A percentile compares a stretch with the other conserved stretches of the same genome.
phyloP scores from a whole-genome alignment of 2,888 invertebrate species.

The Xiphydria camelus region DNA sequence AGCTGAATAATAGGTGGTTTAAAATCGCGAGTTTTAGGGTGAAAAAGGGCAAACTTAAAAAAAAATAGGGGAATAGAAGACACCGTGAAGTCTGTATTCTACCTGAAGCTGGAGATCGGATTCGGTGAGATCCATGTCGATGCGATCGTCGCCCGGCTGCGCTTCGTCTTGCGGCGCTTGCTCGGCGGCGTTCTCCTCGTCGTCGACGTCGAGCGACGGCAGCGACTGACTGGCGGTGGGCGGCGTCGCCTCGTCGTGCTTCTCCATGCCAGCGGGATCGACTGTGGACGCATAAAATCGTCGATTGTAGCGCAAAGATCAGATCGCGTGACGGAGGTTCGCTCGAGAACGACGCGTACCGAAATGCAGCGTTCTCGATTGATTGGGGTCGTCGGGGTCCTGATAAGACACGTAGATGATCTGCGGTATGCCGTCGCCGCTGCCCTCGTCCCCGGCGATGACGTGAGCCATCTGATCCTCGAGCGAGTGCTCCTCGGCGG shows the following conservation, averaged over 20 bases:
- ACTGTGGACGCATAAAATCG: conserved; percentile 27
- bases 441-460: conserved; percentile 42
- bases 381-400: conserved; percentile 56
- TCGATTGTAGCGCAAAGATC: not conserved
- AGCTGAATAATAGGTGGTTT: no score
- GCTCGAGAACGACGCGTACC: no score
- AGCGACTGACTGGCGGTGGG: conserved; percentile 30
- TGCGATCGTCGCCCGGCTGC: conserved; percentile 28
- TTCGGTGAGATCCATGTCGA: conserved; percentile 40
- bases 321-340: not conserved
- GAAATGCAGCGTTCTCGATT: conserved; percentile 54
- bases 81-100: no score
- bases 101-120: conserved; percentile 51
- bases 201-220: conserved; percentile 37
- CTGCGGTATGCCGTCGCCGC: conserved; percentile 54
- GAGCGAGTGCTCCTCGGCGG: conserved; percentile 36
- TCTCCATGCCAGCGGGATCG: conserved; percentile 41
- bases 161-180: conserved; percentile 23
- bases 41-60: no score
- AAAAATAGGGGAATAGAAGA: no score
- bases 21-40: no score
- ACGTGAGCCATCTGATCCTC: conserved; percentile 46
- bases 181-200: conserved; percentile 28
- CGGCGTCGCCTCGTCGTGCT: conserved; percentile 32
- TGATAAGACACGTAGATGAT: conserved; percentile 62